Evolutionary conservation across 1,140 invertebrate species (phyloP).

Genomic region (Mercenaria mercenaria): DNA sequence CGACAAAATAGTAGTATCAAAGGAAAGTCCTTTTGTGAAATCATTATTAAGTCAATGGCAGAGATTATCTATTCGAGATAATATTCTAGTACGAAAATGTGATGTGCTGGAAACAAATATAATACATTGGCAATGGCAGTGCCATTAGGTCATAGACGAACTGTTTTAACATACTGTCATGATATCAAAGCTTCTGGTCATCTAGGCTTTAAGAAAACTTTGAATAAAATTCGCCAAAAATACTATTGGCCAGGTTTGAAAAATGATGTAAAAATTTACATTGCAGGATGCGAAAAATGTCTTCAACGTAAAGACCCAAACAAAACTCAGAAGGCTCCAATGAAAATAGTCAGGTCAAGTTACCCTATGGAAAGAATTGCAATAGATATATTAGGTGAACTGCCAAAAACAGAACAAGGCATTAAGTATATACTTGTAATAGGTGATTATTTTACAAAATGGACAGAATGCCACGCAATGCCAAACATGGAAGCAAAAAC

Average conservation of each 20-base stretch:
- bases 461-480: slow-evolving; percentile 71
- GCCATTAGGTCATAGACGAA: background rate
- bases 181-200: slow-evolving; percentile 14
- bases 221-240: background rate
- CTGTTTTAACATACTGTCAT: background rate
- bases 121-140: background rate
- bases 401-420: slow-evolving; percentile 64
- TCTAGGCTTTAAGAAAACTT: slow-evolving; percentile 6
- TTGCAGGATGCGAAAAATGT: background rate
- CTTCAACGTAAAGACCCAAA: background rate
- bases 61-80: background rate
- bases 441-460: slow-evolving; percentile 78
- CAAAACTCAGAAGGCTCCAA: slow-evolving; percentile 8
- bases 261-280: background rate
- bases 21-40: background rate
- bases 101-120: background rate
- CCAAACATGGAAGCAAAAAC: slow-evolving; percentile 73
- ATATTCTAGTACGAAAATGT: background rate
- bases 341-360: background rate
- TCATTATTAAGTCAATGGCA: background rate
- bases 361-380: slow-evolving; percentile 68
- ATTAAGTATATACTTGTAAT: slow-evolving; percentile 78
- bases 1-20: background rate
- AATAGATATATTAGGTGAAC: slow-evolving; percentile 73
- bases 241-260: slow-evolving; percentile 39